Evolutionary conservation across 2,797 vertebrate species (phyloP).

Genomic region (Macropodus opercularis): DNA sequence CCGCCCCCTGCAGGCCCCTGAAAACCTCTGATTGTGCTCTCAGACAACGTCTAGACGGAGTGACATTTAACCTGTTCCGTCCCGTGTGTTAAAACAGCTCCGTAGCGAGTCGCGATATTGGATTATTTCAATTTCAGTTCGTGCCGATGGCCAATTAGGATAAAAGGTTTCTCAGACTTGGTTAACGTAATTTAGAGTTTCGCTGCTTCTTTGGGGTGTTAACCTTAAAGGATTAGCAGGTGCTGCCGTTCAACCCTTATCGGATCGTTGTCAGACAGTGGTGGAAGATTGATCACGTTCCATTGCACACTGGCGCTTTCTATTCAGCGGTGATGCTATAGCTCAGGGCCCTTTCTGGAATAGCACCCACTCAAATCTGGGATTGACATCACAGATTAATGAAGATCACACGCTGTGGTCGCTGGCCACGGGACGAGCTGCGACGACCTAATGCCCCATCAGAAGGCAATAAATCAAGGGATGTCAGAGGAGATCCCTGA

Average conservation of each 20-base stretch:
- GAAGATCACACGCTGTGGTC: conserved; percentile 79
- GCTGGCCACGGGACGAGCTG: conserved; percentile 68
- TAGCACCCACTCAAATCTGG: conserved; percentile 66
- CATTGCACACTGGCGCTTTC: neutral
- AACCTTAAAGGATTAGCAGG: conserved; percentile 1
- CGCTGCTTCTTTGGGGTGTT: neutral
- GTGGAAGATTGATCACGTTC: neutral
- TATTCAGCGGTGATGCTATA: neutral
- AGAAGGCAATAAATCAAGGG: conserved; percentile 77
- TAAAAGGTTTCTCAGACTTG: conserved; percentile 11
- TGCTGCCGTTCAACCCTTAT: neutral
- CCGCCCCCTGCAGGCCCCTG: neutral
- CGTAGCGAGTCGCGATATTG: conserved; percentile 6
- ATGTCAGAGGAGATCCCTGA: conserved; percentile 49
- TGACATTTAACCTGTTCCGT: neutral
- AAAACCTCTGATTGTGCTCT: neutral
- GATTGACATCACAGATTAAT: conserved; percentile 83
- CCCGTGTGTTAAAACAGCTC: neutral
- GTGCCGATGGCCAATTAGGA: conserved; percentile 6
- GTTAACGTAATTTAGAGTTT: neutral
- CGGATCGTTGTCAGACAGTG: neutral
- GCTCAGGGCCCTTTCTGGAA: conserved; percentile 26
- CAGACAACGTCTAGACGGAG: neutral
- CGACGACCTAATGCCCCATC: conserved; percentile 68
- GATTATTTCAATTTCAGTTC: neutral